phyloP scores from a whole-genome alignment of 2,888 invertebrate species.

The Cactoblastis cactorum region DNA sequence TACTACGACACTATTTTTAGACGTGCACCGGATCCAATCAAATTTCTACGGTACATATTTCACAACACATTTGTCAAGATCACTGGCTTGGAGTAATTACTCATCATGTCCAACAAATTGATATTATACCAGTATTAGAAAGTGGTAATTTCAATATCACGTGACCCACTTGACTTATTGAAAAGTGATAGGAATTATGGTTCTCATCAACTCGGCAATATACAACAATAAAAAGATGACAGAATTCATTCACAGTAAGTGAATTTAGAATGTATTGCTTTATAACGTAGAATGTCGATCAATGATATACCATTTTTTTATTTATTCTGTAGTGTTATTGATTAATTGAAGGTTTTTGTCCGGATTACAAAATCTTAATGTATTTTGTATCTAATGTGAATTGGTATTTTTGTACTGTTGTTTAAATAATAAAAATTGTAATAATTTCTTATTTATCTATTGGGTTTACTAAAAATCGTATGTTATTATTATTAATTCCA shows the following conservation, averaged over 20 bases:
- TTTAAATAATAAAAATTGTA: too few species aligned
- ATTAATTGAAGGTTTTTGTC: too few species aligned
- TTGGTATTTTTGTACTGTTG: too few species aligned
- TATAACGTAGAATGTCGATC: too few species aligned
- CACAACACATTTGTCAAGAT: constrained; percentile 70
- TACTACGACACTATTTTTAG: constrained; percentile 4
- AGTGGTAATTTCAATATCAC: constrained; percentile 36
- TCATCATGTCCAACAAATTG: constrained; percentile 67
- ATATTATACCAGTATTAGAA: constrained; percentile 59
- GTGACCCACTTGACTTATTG: constrained; percentile 33
- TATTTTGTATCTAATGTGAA: too few species aligned
- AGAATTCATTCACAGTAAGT: constrained; percentile 48
- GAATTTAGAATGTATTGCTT: too few species aligned
- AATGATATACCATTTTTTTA: too few species aligned
- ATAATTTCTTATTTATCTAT: too few species aligned
- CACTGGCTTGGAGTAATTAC: constrained; percentile 62
- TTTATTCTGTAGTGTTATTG: too few species aligned
- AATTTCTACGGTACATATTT: constrained; percentile 67
- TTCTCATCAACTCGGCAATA: constrained; percentile 5
- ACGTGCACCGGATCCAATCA: constrained; percentile 53
- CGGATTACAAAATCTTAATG: too few species aligned
- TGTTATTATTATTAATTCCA: too few species aligned
- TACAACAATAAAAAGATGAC: constrained; percentile 17
- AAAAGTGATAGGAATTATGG: constrained; percentile 18
- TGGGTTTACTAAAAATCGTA: too few species aligned